A percentile compares a stretch with the other conserved stretches of the same genome.
These are phyloP conservation scores for Ceratosolen solmsi DNA, from an alignment of 1,140 invertebrate genomes.

Conservation along the genomic window DNA sequence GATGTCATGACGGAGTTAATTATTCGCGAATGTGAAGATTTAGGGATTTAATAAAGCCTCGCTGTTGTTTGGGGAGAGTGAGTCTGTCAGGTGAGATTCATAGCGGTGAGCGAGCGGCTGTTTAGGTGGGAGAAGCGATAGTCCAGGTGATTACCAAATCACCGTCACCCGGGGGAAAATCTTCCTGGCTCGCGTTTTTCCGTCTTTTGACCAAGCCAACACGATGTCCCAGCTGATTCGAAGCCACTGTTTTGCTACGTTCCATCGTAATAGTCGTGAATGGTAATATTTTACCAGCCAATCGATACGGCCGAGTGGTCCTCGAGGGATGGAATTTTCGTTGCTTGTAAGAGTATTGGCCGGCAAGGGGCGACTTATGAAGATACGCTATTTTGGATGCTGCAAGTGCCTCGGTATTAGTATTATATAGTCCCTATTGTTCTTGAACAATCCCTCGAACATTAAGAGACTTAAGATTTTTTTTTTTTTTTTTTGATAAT, in stretches of 20 bases:
- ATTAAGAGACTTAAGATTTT: too few relatives aligned
- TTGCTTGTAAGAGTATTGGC: not conserved
- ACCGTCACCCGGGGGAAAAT: not conserved
- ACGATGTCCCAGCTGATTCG: not conserved
- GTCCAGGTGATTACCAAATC: too few relatives aligned
- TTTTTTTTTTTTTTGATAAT: too few relatives aligned
- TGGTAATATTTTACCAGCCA: not conserved
- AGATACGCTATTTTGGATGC: not conserved
- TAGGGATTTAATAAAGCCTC: too few relatives aligned
- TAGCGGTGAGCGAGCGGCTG: too few relatives aligned
- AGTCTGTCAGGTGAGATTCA: too few relatives aligned
- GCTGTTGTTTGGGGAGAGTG: too few relatives aligned
- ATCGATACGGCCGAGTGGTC: not conserved
- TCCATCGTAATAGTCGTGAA: not conserved
- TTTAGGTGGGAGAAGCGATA: too few relatives aligned
- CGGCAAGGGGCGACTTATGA: not conserved
- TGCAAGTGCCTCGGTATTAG: not conserved
- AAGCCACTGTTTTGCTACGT: not conserved
- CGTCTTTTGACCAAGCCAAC: not conserved
- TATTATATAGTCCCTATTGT: not conserved
- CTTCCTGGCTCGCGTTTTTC: not conserved
- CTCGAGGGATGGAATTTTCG: not conserved
- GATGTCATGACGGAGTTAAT: too few relatives aligned
- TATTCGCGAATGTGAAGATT: too few relatives aligned
- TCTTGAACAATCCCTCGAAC: not conserved